Base-by-base conservation (phyloP, 2,113 vertebrate species). In the Leucoraja erinaceus region DNA sequence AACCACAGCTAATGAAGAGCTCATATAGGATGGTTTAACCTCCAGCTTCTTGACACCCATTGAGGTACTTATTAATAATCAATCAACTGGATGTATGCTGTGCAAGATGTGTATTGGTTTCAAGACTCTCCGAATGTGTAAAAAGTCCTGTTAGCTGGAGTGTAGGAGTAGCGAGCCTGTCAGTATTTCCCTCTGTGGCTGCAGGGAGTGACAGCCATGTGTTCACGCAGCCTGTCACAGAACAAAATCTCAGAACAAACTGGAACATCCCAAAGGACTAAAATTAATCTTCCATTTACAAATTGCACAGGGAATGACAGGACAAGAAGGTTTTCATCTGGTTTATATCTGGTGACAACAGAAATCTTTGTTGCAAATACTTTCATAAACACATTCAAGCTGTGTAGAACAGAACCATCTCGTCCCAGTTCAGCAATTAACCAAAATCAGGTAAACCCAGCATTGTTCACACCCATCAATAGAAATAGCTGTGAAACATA, bases 161-260 rank as follows among this genome's bases (percentile, higher is more conserved):
- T 94, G 93, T 93, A 94, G 94, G 94, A 94, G 94, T 94, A 94
- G 94, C 93, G 86, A 94, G 94, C 94, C 94, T 95, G 95, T 95
- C 94, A 94, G 93, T 93, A 84, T 94, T 94, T 94, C 94, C 93
- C 94, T 93, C 93, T 94, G 93, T 94, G 93, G 94, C 93, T 94
- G 93, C 93, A 93, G 93, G 93, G 75, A 76, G 77, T 78, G 93
- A 93, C 93, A 93, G 79, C 78, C 20, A 28, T n/a, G 92, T 74
- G 56, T 93, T 92, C 78, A 68, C 90, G 38, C 93, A 86, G 93
- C 72, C 86, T 93, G 81, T 88, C 93, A 93, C 83, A 31, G 84
- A 47, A 47, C 38, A 93, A 94, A 93, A 91, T 74, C 33, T 90
- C 38, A 81, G 93, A 93, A 93, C 94, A 94, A 95, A 93, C 94